phyloP scores from a whole-genome alignment of 2,888 invertebrate genomes.

The Thymelicus sylvestris region DNA sequence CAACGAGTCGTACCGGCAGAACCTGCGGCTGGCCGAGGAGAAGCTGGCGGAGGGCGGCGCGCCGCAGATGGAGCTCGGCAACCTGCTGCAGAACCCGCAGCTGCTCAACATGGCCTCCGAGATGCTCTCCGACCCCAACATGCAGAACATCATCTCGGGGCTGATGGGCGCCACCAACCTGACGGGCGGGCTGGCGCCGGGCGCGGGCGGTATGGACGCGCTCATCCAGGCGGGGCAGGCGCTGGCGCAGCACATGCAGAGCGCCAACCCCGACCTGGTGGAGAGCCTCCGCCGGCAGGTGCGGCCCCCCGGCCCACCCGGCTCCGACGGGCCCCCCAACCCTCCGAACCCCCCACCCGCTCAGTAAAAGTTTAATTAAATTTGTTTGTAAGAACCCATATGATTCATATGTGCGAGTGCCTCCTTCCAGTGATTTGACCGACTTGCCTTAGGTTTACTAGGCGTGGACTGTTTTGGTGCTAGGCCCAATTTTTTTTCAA shows the following conservation, averaged over 20 bases:
- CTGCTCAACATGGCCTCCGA: constrained; percentile 93
- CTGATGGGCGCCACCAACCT: constrained; percentile 73
- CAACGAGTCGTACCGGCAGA: constrained; percentile 95
- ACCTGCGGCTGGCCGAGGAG: constrained; percentile 93
- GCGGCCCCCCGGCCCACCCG: constrained; percentile 66
- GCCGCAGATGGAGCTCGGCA: constrained; percentile 83
- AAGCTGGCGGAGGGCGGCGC: constrained; percentile 88
- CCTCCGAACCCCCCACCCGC: constrained; percentile 40
- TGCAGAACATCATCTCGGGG: constrained; percentile 90
- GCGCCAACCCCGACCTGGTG: constrained; percentile 92
- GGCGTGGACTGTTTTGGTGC: too few relatives aligned
- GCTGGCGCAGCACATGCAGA: constrained; percentile 92
- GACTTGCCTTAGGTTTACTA: background rate
- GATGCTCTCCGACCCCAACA: constrained; percentile 93
- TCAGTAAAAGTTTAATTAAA: constrained; percentile 7
- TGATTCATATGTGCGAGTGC: background rate
- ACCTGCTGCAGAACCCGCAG: constrained; percentile 91
- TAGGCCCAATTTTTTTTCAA: too few relatives aligned
- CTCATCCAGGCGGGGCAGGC: constrained; percentile 89
- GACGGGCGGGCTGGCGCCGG: constrained; percentile 41
- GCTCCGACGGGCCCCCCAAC: constrained; percentile 48
- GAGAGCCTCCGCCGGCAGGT: constrained; percentile 91
- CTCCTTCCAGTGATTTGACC: background rate
- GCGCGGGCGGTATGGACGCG: constrained; percentile 66
- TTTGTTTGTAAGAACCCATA: background rate